A percentile compares a stretch with the other conserved stretches of the same genome.
Evolutionary conservation across 2,113 vertebrate genomes (phyloP).

Genomic region (Ellobius talpinus): DNA sequence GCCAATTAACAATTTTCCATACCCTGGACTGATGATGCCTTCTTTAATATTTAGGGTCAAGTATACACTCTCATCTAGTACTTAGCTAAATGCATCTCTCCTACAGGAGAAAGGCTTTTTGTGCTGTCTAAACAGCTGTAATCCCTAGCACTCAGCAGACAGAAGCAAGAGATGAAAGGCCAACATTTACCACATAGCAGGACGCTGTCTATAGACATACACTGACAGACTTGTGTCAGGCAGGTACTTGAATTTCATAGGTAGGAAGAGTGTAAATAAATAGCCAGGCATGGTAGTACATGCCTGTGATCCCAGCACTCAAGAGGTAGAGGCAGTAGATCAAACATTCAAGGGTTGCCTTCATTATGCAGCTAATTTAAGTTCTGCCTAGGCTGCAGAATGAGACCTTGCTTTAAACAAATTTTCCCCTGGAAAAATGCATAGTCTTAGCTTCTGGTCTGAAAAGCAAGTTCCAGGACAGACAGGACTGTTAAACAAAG

Average conservation of each 20-base stretch:
- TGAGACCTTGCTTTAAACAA: neutral
- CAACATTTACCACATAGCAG: neutral
- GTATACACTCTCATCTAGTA: neutral
- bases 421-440: neutral
- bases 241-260: constrained; percentile 33
- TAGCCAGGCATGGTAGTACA: neutral
- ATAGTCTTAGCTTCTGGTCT: neutral
- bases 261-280: neutral
- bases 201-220: too few species aligned
- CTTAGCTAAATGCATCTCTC: neutral
- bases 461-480: too few species aligned
- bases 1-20: neutral
- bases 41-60: neutral
- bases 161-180: neutral
- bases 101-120: neutral
- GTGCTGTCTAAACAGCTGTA: neutral
- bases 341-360: neutral
- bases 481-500: neutral
- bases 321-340: neutral
- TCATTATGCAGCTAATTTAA: neutral
- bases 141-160: neutral
- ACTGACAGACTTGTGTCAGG: neutral
- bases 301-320: neutral
- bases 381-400: neutral
- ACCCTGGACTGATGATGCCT: neutral